Conservation (phyloP, 2,888 invertebrate genomes). For the Therioaphis trifolii region DNA sequence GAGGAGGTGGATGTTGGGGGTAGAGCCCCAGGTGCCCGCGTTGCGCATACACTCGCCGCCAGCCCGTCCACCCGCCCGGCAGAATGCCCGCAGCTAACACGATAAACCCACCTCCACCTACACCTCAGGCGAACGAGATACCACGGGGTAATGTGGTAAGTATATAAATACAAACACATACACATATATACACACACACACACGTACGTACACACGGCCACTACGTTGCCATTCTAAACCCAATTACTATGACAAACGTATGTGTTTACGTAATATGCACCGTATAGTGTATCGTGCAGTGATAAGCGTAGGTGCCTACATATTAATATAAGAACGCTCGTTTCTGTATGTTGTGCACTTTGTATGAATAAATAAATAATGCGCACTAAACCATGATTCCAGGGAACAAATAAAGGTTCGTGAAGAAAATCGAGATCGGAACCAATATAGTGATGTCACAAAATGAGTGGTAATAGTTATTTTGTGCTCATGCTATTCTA, state of each 20-base stretch:
- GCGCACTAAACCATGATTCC: too few species aligned
- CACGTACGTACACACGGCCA: not conserved
- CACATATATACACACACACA: too few species aligned
- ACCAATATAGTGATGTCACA: too few species aligned
- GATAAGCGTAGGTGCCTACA: too few species aligned
- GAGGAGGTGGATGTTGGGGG: not conserved
- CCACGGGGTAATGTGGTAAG: not conserved
- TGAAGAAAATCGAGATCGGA: too few species aligned
- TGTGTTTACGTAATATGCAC: not conserved
- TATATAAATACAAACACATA: not conserved
- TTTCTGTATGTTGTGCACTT: not conserved
- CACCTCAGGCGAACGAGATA: slow-evolving; percentile 8
- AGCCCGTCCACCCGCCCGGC: not conserved
- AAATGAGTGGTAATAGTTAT: too few species aligned
- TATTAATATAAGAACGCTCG: not conserved
- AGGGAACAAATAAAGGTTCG: too few species aligned
- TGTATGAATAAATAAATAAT: too few species aligned
- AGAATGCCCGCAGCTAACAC: slow-evolving; percentile 40
- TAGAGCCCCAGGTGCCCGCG: slow-evolving; percentile 41
- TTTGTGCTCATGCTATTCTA: too few species aligned
- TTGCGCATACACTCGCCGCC: not conserved
- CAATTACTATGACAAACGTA: slow-evolving; percentile 40
- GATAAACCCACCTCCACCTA: slow-evolving; percentile 43
- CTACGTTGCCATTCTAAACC: not conserved
- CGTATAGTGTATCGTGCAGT: not conserved